Base-by-base conservation (phyloP, 2,888 invertebrate genomes). In the Melanotus villosus region DNA sequence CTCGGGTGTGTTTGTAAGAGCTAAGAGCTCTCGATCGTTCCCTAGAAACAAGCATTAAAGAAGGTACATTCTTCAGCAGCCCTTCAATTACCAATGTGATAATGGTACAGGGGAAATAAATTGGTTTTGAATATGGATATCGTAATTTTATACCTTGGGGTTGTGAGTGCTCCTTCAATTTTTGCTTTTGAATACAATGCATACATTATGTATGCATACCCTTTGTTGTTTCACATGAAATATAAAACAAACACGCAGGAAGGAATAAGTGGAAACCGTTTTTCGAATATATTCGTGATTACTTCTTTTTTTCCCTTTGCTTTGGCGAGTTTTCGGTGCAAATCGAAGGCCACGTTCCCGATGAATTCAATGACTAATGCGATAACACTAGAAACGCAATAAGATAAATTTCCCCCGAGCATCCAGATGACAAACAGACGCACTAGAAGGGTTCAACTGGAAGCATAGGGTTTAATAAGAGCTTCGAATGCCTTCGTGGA, bases 11-110 rank as follows among this genome's bases (percentile, higher is more conserved):
- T 78, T 78, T 78, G 76, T 75, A 74, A 70, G 71, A 65, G 63
- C 69, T 65, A 74, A 79, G 79, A 58, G 77, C 77, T 72, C 78
- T 79, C 77, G 78, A 79, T 78, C 71, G 70, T 75, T 77, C 76
- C 78, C 77, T 75, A 68, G 74, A 75, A 73, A 74, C 73, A 70
- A 77, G 75, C 77, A 76, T 78, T 77, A 77, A 77, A 78, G 77
- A 79, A 78, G 77, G 75, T 75, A 78, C 77, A 78, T 79, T 78
- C 78, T 80, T 77, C 76, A 75, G 75, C 75, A 77, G 77, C 76
- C 76, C 80, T 80, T 80, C 80, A 80, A 80, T 80, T 80, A 79
- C 78, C 77, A 75, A 79, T 78, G 79, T 75, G 77, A 80, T 79
- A 79, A 79, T 78, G 77, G 78, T 72, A 71, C 69, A 69, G 69